Conservation (phyloP, 37 sponge, comb jelly and placozoan species). For the Eunapius fragilis region DNA sequence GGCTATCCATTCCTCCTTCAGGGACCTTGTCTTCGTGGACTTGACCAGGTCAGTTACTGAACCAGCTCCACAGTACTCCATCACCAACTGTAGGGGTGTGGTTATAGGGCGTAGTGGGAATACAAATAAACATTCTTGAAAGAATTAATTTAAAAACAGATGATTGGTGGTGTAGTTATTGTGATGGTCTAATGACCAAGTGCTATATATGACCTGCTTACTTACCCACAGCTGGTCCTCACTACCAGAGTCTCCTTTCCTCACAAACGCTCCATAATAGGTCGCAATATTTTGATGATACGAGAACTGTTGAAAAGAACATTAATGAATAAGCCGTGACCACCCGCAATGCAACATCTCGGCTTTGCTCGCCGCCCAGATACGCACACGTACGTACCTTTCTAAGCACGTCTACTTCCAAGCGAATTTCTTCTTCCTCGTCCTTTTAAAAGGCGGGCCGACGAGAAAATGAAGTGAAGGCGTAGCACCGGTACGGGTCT, state of each 20-base stretch:
- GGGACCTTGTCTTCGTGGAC: conserved; percentile 76
- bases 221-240: conserved; percentile 95
- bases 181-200: background rate
- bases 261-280: conserved; percentile 96
- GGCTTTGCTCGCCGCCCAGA: background rate
- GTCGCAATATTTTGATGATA: conserved; percentile 96
- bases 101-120: background rate
- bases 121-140: background rate
- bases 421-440: conserved; percentile 95
- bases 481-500: background rate
- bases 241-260: conserved; percentile 73
- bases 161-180: too few species aligned
- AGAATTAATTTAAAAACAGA: too few species aligned
- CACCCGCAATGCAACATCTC: background rate
- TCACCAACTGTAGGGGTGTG: conserved; percentile 76
- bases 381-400: conserved; percentile 55
- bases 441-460: conserved; percentile 44
- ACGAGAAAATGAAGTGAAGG: background rate
- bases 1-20: conserved; percentile 98
- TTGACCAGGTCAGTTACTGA: conserved; percentile 94
- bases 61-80: conserved; percentile 99
- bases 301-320: conserved; percentile 73
- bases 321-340: background rate
- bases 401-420: conserved; percentile 93
- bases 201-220: background rate